These are phyloP conservation scores for Lordiphosa mommai DNA, from an alignment of 1,140 invertebrate genomes.

Conservation along the genomic window DNA sequence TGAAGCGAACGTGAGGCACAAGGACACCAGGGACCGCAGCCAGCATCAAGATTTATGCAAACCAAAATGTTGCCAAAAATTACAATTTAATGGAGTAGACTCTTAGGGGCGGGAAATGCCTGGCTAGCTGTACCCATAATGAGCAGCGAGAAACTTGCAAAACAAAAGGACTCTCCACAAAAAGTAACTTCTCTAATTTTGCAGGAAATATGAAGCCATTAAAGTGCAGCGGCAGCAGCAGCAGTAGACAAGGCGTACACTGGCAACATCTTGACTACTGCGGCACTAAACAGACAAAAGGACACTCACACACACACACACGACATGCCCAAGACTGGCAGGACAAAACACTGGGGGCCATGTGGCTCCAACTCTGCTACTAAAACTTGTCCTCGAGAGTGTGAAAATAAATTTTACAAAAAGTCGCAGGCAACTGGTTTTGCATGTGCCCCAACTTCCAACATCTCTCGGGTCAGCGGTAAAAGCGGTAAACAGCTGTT, in stretches of 20 bases:
- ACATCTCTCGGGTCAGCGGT: conserved; percentile 10
- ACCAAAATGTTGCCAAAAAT: conserved; percentile 78
- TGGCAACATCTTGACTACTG: conserved; percentile 70
- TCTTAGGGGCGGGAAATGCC: conserved; percentile 8
- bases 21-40: conserved; percentile 36
- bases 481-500: conserved; percentile 60
- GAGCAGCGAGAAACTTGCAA: conserved; percentile 60
- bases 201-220: conserved; percentile 78
- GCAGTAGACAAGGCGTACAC: conserved; percentile 46
- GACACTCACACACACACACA: conserved; percentile 23
- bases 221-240: conserved; percentile 58
- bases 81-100: conserved; percentile 77
- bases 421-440: conserved; percentile 54
- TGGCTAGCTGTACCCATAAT: conserved; percentile 49
- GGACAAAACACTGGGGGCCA: not conserved
- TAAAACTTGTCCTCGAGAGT: conserved; percentile 70
- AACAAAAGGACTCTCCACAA: conserved; percentile 16
- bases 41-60: conserved; percentile 68
- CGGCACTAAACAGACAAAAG: conserved; percentile 24
- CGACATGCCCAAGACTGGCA: not conserved
- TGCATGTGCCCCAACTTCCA: conserved; percentile 43
- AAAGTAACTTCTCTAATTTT: conserved; percentile 77
- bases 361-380: conserved; percentile 37
- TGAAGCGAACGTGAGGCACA: conserved; percentile 52
- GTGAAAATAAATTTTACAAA: conserved; percentile 75